Conservation (phyloP, 2,797 vertebrate species). For the Myiotriccus ornatus region DNA sequence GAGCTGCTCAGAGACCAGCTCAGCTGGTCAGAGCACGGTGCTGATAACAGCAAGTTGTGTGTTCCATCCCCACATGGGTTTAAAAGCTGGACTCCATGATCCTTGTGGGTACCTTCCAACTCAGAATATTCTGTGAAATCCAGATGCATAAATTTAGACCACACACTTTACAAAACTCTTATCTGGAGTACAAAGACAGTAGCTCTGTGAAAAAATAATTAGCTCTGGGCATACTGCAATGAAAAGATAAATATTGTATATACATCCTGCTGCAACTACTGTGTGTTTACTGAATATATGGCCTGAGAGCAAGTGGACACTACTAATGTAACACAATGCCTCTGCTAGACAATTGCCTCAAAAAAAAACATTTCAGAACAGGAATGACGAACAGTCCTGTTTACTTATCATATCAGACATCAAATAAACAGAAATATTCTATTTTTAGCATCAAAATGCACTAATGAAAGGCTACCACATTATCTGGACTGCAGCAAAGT, state of each 20-base stretch:
- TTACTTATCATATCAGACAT: background rate
- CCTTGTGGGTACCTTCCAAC: background rate
- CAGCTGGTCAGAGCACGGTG: background rate
- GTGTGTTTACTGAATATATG: background rate
- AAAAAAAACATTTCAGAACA: background rate
- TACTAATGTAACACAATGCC: background rate
- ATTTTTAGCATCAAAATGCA: background rate
- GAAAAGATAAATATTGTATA: background rate
- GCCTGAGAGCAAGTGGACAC: background rate
- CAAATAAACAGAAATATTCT: background rate
- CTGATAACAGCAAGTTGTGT: background rate
- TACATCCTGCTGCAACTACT: background rate
- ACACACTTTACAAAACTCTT: background rate
- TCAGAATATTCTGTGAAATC: background rate
- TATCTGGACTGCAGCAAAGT: background rate
- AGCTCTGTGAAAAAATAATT: background rate
- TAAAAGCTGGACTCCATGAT: background rate
- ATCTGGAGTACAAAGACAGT: background rate
- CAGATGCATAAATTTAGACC: background rate
- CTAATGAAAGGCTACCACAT: background rate
- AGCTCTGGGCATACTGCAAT: background rate
- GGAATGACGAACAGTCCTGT: background rate
- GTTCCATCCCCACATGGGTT: too few species aligned
- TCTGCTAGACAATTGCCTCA: background rate
- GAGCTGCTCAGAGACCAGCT: background rate